phyloP scores from a whole-genome alignment of 2,888 invertebrate species.

The Agonopterix subpropinquella region DNA sequence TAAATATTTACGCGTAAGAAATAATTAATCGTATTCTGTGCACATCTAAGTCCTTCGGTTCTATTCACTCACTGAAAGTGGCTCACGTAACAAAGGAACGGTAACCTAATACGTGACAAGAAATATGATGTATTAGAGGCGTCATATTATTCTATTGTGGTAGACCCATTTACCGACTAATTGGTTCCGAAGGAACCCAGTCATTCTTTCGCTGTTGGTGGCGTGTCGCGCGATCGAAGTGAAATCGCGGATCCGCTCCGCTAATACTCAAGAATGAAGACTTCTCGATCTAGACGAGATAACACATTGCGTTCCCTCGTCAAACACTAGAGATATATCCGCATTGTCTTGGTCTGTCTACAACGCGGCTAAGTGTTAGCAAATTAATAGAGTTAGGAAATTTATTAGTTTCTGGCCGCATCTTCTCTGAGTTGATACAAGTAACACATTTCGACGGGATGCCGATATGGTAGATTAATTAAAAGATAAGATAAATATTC shows the following conservation, averaged over 20 bases:
- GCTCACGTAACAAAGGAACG: conserved; percentile 72
- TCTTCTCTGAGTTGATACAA: too few species aligned
- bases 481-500: too few species aligned
- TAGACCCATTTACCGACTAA: conserved; percentile 56
- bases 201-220: conserved; percentile 38
- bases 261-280: conserved; percentile 12
- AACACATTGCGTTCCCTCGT: conserved; percentile 3
- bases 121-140: conserved; percentile 62
- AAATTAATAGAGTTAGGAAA: too few species aligned
- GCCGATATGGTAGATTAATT: too few species aligned
- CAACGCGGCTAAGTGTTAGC: too few species aligned
- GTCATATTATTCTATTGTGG: conserved; percentile 55
- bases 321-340: not conserved
- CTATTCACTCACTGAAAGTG: conserved; percentile 69
- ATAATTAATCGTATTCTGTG: conserved; percentile 68
- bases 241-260: conserved; percentile 46
- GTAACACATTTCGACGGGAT: too few species aligned
- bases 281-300: not conserved
- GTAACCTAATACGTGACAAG: conserved; percentile 70
- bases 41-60: conserved; percentile 55
- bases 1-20: conserved; percentile 46
- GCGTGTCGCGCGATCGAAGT: conserved; percentile 28
- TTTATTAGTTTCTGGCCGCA: too few species aligned
- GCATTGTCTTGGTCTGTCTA: not conserved
- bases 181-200: conserved; percentile 49